Percentiles rank a stretch among this genome's conserved stretches.
Conservation (phyloP, 2,888 invertebrate genomes). For the Hypomecis punctinalis region DNA sequence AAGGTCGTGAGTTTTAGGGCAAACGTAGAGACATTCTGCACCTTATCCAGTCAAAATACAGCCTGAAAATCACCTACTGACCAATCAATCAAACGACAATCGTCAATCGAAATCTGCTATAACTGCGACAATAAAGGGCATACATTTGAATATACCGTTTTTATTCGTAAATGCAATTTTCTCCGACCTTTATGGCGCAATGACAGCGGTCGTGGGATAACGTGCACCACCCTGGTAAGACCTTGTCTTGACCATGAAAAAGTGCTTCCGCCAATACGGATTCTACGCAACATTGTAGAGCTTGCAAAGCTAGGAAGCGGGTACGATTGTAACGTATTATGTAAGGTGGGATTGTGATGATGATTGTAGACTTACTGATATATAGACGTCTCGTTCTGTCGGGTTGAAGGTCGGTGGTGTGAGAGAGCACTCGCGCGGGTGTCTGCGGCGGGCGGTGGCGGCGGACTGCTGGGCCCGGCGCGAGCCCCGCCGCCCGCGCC, state of each 20-base stretch:
- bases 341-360: conserved; percentile 36
- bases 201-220: conserved; percentile 48
- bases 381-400: conserved; percentile 81
- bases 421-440: conserved; percentile 72
- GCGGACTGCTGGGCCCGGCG: conserved; percentile 79
- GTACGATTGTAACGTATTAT: conserved; percentile 2
- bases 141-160: not conserved
- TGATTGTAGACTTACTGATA: conserved; percentile 66
- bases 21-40: conserved; percentile 35
- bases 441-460: conserved; percentile 69
- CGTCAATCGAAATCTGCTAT: not conserved
- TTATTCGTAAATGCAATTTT: conserved; percentile 3
- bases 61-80: not conserved
- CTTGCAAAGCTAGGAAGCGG: conserved; percentile 47
- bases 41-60: not conserved
- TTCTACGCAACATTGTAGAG: conserved; percentile 46
- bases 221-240: conserved; percentile 47
- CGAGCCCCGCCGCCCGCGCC: conserved; percentile 66
- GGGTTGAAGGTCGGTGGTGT: conserved; percentile 81
- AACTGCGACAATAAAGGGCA: too few relatives aligned
- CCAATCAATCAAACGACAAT: not conserved
- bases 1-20: conserved; percentile 67
- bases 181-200: conserved; percentile 56
- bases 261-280: conserved; percentile 38
- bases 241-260: conserved; percentile 79